A percentile compares a stretch with the other conserved stretches of the same genome.
phyloP scores from a whole-genome alignment of 1,140 invertebrate species.

The Meteorus sp. region DNA sequence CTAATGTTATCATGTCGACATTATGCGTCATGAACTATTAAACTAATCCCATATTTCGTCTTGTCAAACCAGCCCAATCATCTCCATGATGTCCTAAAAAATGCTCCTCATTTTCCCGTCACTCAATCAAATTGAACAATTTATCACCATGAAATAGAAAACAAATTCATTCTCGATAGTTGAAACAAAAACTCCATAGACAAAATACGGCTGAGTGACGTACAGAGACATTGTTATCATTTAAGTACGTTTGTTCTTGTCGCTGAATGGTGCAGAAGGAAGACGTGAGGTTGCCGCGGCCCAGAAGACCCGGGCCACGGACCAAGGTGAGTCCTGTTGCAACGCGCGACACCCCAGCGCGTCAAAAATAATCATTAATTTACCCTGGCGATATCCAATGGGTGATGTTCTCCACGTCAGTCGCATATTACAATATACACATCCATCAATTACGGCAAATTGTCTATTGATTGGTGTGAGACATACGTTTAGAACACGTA shows the following conservation, averaged over 20 bases:
- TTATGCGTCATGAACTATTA: neutral
- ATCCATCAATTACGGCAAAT: too few species aligned
- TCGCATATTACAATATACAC: too few species aligned
- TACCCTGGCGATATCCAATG: too few species aligned
- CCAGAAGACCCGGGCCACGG: slow-evolving; percentile 52
- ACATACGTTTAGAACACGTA: slow-evolving; percentile 1
- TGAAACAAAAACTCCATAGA: slow-evolving; percentile 30
- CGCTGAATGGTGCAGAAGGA: slow-evolving; percentile 69
- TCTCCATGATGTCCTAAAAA: too few species aligned
- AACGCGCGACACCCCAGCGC: too few species aligned
- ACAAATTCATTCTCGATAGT: neutral
- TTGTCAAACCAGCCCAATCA: too few species aligned
- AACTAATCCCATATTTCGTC: neutral
- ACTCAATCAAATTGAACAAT: too few species aligned
- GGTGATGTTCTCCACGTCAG: slow-evolving; percentile 14
- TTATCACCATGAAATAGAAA: neutral
- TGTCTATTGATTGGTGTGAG: too few species aligned
- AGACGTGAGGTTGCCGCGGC: slow-evolving; percentile 57
- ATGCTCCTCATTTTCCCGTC: too few species aligned
- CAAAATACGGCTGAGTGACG: slow-evolving; percentile 47
- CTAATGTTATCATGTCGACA: slow-evolving; percentile 7
- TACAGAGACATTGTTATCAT: slow-evolving; percentile 60
- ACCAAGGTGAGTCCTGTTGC: slow-evolving; percentile 42
- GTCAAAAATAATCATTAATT: too few species aligned
- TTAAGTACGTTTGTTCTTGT: slow-evolving; percentile 82